Evolutionary conservation across 2,113 vertebrate species (phyloP), one percentile per base, ranked within the genome.

Genomic region (Ciconia stormi): DNA sequence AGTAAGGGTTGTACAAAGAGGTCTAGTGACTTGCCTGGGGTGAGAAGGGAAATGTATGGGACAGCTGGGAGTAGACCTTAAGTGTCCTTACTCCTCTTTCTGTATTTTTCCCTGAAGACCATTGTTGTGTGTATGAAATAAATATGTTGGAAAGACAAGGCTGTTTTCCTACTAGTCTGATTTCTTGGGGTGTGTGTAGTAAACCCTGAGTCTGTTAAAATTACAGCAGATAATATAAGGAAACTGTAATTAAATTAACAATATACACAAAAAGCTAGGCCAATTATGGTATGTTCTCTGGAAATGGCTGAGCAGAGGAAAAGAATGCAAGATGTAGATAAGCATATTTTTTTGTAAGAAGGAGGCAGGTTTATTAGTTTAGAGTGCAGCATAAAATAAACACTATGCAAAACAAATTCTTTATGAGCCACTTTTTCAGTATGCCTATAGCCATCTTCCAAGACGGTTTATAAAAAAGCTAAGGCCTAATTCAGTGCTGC

Each of bases 201-300:
- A 95, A 93, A 82, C 16, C 23, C 13, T 14, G 47, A 81, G 44
- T 92, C 65, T 92, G 69, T 49, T 71, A 58, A 34, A 92, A 93
- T 87, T 89, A 61, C 20, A 86, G 55, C 26, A 78, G 79, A 74
- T 90, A 78, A 90, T 86, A 90, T 71, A 88, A 91, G n/a, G 67
- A 82, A 90, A 69, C 49, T 89, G 63, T 95, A 93, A 95, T 92
- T 92, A 95, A 89, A 83, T 93, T 65, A 90, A 56, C 42, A 71
- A 71, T 89, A 74, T 71, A 46, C 18, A 40, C 4, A 69, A 61
- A 93, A 89, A 92, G 53, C 38, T 78, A 74, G 63, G 61, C 23
- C 95, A 91, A 95, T 94, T 87, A 79, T 79, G 27, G 34, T 42
- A 4, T 59, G n/a, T 78, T 78, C 19, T 61, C 49, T 76, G 46